phyloP scores from a whole-genome alignment of 1,140 invertebrate species.

The Grapholita molesta region DNA sequence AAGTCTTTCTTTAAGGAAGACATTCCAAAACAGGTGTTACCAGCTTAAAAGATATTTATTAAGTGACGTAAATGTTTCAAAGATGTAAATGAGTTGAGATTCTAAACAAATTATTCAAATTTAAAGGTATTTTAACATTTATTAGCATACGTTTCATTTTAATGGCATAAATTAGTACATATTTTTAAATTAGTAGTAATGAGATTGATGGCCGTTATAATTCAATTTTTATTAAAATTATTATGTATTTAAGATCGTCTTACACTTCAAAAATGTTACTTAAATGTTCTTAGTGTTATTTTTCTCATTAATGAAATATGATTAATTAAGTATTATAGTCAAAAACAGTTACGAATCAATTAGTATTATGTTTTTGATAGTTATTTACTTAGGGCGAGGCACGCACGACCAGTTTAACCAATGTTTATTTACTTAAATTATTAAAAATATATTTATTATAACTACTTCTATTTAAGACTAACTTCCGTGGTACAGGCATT shows the following conservation, averaged over 20 bases:
- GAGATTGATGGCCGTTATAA: background rate
- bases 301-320: background rate
- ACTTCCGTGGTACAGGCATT: too few species aligned
- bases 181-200: background rate
- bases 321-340: background rate
- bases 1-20: background rate
- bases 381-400: background rate
- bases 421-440: too few species aligned
- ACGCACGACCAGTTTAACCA: background rate
- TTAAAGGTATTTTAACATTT: background rate
- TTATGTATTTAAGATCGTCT: background rate
- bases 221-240: background rate
- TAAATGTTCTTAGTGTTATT: background rate
- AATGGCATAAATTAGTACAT: background rate
- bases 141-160: background rate
- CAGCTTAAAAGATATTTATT: constrained; percentile 6
- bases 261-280: background rate
- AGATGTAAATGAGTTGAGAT: constrained; percentile 12
- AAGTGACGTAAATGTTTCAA: constrained; percentile 9
- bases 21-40: constrained; percentile 1
- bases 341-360: background rate
- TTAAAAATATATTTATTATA: too few species aligned
- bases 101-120: constrained; percentile 12
- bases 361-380: background rate
- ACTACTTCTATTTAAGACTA: too few species aligned